Percentiles rank a stretch among this genome's conserved stretches.
Evolutionary conservation across 1,140 invertebrate genomes (phyloP).

Genomic region (Fopius arisanus): DNA sequence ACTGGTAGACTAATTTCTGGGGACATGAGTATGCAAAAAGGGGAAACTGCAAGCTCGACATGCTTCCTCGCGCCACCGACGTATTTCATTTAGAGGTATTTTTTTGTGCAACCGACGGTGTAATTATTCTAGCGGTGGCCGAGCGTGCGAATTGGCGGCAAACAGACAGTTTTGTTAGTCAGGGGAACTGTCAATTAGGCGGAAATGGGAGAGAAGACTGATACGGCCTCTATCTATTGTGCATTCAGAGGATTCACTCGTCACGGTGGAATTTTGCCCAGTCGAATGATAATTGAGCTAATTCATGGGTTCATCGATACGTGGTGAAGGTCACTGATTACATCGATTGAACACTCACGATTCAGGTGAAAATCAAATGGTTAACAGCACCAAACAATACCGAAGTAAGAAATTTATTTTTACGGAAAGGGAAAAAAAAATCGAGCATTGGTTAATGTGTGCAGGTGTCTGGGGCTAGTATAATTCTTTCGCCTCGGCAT

Average conservation of each 20-base stretch:
- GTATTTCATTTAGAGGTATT: constrained; percentile 26
- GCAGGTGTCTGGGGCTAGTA: neutral
- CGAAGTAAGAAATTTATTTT: neutral
- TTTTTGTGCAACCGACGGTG: constrained; percentile 31
- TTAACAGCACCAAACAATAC: too few species aligned
- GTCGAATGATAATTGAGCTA: neutral
- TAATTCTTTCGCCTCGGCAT: constrained; percentile 17
- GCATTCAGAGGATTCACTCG: neutral
- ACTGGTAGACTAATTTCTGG: constrained; percentile 7
- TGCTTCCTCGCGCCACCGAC: neutral
- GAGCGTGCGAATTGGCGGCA: constrained; percentile 26
- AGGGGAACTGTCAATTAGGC: constrained; percentile 28
- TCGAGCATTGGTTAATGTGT: neutral
- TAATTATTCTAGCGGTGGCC: constrained; percentile 28
- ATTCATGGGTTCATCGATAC: neutral
- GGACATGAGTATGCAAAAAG: neutral
- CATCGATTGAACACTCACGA: neutral
- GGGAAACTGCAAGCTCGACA: constrained; percentile 26
- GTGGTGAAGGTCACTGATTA: neutral
- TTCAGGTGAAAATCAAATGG: too few species aligned
- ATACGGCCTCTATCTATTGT: neutral
- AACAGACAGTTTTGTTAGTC: constrained; percentile 27
- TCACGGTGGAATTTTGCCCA: neutral
- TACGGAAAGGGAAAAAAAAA: neutral
- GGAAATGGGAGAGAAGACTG: constrained; percentile 4